phyloP scores from a whole-genome alignment of 2,888 invertebrate species.

The Drosophila mimetica region DNA sequence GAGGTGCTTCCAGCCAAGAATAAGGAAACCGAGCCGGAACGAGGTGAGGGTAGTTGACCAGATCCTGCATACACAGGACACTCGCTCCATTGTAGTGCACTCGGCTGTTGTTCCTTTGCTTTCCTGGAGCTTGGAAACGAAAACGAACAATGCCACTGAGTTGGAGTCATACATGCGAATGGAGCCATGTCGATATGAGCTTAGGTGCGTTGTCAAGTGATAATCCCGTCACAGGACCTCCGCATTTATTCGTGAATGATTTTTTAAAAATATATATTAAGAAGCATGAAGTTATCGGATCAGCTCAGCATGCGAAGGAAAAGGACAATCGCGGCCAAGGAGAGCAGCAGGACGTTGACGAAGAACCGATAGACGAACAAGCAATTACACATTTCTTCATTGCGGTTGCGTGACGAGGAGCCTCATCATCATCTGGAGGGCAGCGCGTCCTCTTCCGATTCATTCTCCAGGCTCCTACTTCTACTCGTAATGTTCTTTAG shows the following conservation, averaged over 20 bases:
- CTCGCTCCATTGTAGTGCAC: constrained; percentile 38
- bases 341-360: constrained; percentile 17
- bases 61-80: constrained; percentile 10
- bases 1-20: constrained; percentile 61
- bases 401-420: neutral
- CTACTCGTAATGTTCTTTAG: neutral
- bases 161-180: constrained; percentile 14
- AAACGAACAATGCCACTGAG: constrained; percentile 29
- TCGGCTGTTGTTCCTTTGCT: constrained; percentile 38
- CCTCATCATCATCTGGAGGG: neutral
- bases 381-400: constrained; percentile 20
- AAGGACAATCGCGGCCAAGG: neutral
- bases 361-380: constrained; percentile 10
- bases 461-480: neutral
- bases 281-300: neutral
- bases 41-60: constrained; percentile 9
- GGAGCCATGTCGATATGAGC: constrained; percentile 9
- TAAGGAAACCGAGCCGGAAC: constrained; percentile 60
- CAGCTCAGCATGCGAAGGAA: constrained; percentile 15
- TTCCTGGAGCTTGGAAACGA: constrained; percentile 33
- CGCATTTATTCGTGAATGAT: constrained; percentile 18
- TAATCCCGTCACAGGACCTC: constrained; percentile 20
- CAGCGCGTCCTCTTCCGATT: neutral
- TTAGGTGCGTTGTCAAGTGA: constrained; percentile 26
- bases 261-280: constrained; percentile 4